Evolutionary conservation across 1,140 invertebrate species (phyloP), one percentile per base, ranked within the genome.

Genomic region (Heliconius eleuchia): DNA sequence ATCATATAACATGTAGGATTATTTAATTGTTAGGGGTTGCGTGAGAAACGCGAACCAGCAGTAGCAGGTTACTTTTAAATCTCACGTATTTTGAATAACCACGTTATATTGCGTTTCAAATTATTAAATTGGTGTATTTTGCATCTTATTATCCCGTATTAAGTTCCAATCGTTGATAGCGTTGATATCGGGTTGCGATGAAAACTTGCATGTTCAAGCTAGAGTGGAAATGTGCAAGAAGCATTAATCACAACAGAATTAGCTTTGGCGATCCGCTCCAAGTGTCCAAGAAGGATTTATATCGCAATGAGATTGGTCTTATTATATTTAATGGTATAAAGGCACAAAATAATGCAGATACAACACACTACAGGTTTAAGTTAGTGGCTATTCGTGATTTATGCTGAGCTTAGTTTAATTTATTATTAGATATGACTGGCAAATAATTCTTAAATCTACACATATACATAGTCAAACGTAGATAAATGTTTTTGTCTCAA

Each of bases 171-270:
- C 88, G 23, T 74, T 13, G 52, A 81, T 66, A 27, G 73, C 73
- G 57, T 16, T 7, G 60, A 66, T 66, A 66, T 66, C 30, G 9
- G 18, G 30, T 71, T 78, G 76, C 78, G 78, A 72, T 46, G 78
- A 79, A 87, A 84, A 77, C 86, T 89, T 81, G 86, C 74, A 80
- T 71, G 79, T 85, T 84, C 86, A 79, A 86, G 87, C 89, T 92
- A 91, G 90, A 87, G 87, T 91, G 91, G 91, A 92, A 92, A 91
- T 91, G 90, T 91, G 90, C 89, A 91, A 90, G 86, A 83, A 89
- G 88, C 92, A 94, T 94, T 94, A 93, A 94, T 94, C 92, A 94
- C 84, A 92, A 93, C 92, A 92, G 89, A 94, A 94, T 94, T 94
- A 94, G 92, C 92, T 93, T 91, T 91, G 90, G 91, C 91, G 92